Conservation (phyloP, 2,888 invertebrate genomes). For the Tryphoninae sp. region DNA sequence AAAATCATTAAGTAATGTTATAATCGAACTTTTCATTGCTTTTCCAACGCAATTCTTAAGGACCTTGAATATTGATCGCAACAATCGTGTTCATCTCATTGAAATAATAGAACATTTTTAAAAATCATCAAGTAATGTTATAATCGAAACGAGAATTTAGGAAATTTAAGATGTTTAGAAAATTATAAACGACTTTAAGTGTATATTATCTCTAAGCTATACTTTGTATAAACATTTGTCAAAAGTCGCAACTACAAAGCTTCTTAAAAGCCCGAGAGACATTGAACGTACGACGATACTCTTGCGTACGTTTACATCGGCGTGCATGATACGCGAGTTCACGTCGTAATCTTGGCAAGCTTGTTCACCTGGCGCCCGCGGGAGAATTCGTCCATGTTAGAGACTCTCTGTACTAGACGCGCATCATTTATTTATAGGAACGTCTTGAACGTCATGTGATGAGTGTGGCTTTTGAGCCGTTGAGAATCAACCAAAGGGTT, state of each 20-base stretch:
- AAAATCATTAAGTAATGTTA: too few species aligned
- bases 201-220: background rate
- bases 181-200: background rate
- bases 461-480: slow-evolving; percentile 21
- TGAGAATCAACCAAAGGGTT: slow-evolving; percentile 34
- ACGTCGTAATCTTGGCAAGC: slow-evolving; percentile 54
- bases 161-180: background rate
- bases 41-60: background rate
- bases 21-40: slow-evolving; percentile 61
- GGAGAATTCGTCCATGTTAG: slow-evolving; percentile 45
- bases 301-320: slow-evolving; percentile 11
- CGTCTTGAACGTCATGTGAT: slow-evolving; percentile 53
- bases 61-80: background rate
- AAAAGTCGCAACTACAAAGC: background rate
- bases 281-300: background rate
- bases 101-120: background rate
- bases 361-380: slow-evolving; percentile 59
- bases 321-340: slow-evolving; percentile 18
- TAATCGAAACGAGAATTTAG: background rate
- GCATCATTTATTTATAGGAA: slow-evolving; percentile 60
- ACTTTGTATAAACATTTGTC: slow-evolving; percentile 18
- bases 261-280: slow-evolving; percentile 5
- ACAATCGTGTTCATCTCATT: background rate
- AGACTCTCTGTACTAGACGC: slow-evolving; percentile 42
- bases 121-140: background rate